Conservation (phyloP, 2,888 invertebrate species). For the Cenopis cana region DNA sequence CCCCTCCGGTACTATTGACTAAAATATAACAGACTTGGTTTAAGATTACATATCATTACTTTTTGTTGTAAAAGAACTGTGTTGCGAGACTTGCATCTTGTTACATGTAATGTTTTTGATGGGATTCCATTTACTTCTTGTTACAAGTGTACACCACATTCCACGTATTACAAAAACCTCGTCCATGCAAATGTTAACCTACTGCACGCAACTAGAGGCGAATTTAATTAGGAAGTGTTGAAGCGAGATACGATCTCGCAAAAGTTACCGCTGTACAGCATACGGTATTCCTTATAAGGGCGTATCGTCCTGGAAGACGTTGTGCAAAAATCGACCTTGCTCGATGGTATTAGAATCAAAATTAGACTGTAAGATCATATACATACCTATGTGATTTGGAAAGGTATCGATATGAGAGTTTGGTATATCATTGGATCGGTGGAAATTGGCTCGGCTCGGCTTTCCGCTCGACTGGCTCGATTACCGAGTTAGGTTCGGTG, state of each 20-base stretch:
- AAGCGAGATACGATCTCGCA: background rate
- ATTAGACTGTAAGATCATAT: background rate
- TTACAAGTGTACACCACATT: background rate
- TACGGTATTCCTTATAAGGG: background rate
- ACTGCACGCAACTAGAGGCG: background rate
- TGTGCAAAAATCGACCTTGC: background rate
- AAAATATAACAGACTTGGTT: too few relatives aligned
- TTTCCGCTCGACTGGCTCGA: constrained; percentile 33
- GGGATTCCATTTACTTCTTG: constrained; percentile 16
- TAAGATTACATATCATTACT: too few relatives aligned
- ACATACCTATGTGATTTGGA: constrained; percentile 1
- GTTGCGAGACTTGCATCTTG: too few relatives aligned
- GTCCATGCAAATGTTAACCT: background rate
- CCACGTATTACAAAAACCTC: background rate
- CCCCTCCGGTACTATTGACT: too few relatives aligned
- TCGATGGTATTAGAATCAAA: background rate
- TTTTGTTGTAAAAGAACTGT: too few relatives aligned
- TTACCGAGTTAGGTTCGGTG: constrained; percentile 20
- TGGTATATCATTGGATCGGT: constrained; percentile 30
- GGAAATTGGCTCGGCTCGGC: constrained; percentile 36
- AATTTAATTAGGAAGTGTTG: background rate
- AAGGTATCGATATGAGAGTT: constrained; percentile 26
- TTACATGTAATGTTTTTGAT: too few relatives aligned
- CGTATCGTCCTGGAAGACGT: background rate
- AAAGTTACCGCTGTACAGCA: background rate